phyloP scores from a whole-genome alignment of 2,797 vertebrate genomes.

The Pseudomugil tenellus region DNA sequence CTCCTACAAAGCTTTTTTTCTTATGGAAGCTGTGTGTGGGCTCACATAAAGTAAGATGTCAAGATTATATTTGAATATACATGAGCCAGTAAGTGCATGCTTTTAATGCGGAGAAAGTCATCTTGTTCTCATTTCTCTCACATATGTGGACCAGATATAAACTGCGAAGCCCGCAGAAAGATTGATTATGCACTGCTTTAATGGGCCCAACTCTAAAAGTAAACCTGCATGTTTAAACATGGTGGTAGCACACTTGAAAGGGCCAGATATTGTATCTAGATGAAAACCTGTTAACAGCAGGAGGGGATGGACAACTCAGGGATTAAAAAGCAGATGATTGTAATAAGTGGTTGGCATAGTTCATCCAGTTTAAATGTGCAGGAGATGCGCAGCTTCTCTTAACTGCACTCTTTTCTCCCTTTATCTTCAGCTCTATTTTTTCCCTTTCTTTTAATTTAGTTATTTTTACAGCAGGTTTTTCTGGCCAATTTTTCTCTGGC shows the following conservation, averaged over 20 bases:
- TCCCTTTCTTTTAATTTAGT: constrained; percentile 29
- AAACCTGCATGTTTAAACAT: constrained; percentile 35
- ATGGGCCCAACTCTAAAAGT: constrained; percentile 25
- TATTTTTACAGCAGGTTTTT: constrained; percentile 33
- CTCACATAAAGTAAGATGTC: constrained; percentile 16
- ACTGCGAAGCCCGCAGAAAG: constrained; percentile 37
- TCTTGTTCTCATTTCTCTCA: constrained; percentile 24
- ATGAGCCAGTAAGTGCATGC: constrained; percentile 1
- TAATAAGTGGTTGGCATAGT: constrained; percentile 39
- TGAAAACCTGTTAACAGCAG: constrained; percentile 42
- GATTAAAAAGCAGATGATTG: constrained; percentile 41
- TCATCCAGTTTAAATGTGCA: constrained; percentile 35
- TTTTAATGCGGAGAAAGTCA: constrained; percentile 23
- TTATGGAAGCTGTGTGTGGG: not conserved
- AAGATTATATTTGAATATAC: constrained; percentile 27
- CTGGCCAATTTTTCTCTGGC: constrained; percentile 34
- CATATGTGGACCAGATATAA: constrained; percentile 21
- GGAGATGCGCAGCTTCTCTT: constrained; percentile 19
- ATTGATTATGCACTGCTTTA: constrained; percentile 39
- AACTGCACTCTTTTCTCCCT: constrained; percentile 39
- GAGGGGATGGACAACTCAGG: constrained; percentile 11
- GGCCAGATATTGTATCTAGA: constrained; percentile 34
- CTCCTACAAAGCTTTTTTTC: constrained; percentile 27
- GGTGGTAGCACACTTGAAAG: constrained; percentile 30
- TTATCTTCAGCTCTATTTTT: constrained; percentile 29